Base-by-base conservation (phyloP, 2,888 invertebrate genomes). In the Dilophus febrilis region DNA sequence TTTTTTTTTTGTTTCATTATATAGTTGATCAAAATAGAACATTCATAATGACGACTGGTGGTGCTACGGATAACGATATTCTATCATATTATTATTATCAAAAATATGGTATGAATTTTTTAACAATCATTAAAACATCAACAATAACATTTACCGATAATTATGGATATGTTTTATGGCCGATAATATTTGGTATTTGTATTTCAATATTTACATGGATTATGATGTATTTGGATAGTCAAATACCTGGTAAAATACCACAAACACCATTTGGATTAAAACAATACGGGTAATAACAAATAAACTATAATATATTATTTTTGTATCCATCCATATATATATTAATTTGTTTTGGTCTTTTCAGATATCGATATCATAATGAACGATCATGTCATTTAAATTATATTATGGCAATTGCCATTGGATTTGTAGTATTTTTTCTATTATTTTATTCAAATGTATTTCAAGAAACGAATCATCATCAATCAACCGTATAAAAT, bases 191-290 rank as follows among this genome's bases (percentile, higher is more conserved):
- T 53, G 73, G 74, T 5, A 44, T 67, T 12, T 49, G 64, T 3
- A 56, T 67, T 38, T 64, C 67, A n/a, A 57, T 64, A 47, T 66
- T 72, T 47, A 68, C 68, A 7, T 72, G 71, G 64, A 58, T 64
- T 41, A 65, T 74, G 49, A 66, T 74, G 17, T 75, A 72, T 55
- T 60, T 72, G 48, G 74, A 74, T 53, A 74, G 74, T 42, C 63
- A 62, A 48, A 59, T 67, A 35, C 74, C 74, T 1, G 74, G 74
- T 13, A 53, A 70, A 4, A 61, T 65, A 52, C 74, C 74, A 18
- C 72, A 72, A 4, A 64, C 67, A 34, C 72, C 73, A 16, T 65
- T 74, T 45, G 68, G 69, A 38, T 65, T 68, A 12, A 56, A 56
- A 18, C 67, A 65, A 46, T 64, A 64, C 50, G 61, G 46, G 17